Evolutionary conservation across 2,797 vertebrate species (phyloP).

Genomic region (Enteromius paludinosus): DNA sequence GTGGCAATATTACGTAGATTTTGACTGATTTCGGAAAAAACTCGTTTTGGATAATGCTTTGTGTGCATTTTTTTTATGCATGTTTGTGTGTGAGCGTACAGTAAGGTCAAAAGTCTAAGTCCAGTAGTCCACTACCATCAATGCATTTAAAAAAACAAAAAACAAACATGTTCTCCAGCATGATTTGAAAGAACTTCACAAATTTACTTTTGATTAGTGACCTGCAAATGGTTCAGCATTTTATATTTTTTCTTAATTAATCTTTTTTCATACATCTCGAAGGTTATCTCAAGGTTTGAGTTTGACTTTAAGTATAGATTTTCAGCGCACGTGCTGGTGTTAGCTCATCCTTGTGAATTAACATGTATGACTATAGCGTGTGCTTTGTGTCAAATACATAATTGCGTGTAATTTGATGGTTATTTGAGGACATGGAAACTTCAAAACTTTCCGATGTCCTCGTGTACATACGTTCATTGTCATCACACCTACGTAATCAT

Average conservation of each 20-base stretch:
- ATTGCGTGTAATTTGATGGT: not conserved
- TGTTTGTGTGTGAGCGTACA: not conserved
- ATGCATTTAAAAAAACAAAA: not conserved
- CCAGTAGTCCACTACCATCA: not conserved
- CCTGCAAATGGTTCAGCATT: not conserved
- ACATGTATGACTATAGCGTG: not conserved
- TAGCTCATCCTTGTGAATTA: not conserved
- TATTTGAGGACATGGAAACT: constrained; percentile 19
- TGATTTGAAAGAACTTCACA: not conserved
- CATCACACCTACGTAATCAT: constrained; percentile 11
- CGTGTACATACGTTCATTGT: not conserved
- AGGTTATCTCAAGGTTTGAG: not conserved
- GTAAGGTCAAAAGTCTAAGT: not conserved
- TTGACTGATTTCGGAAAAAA: not conserved
- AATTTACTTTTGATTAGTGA: not conserved
- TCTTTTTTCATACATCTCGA: not conserved
- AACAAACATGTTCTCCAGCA: not conserved
- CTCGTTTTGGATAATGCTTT: not conserved
- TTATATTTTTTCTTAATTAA: not conserved
- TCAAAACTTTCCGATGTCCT: constrained; percentile 25
- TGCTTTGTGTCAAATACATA: not conserved
- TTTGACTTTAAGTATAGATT: too few species aligned
- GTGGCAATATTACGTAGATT: not conserved
- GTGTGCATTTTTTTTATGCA: not conserved
- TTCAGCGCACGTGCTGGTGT: not conserved